Percentiles rank a stretch among this genome's conserved stretches.
Conservation (phyloP, 2,888 invertebrate species). For the Ectobius pallidus region DNA sequence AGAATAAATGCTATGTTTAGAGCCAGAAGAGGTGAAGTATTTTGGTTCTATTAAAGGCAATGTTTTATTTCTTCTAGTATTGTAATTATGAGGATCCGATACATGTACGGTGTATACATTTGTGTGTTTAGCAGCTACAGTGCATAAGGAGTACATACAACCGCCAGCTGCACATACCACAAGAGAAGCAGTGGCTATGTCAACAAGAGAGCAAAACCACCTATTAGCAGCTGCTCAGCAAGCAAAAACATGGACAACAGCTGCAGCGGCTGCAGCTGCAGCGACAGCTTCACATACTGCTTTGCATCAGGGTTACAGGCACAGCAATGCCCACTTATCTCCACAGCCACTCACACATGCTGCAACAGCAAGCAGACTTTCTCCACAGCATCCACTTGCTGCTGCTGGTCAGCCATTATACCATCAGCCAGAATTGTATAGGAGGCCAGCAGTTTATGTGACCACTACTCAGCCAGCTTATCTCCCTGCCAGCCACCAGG, state of each 20-base stretch:
- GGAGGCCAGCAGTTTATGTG: slow-evolving; percentile 72
- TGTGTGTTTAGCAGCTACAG: slow-evolving; percentile 54
- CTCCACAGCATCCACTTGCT: slow-evolving; percentile 60
- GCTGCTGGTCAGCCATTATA: slow-evolving; percentile 65
- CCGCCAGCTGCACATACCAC: slow-evolving; percentile 65
- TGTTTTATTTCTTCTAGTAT: too few relatives aligned
- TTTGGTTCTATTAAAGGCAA: too few relatives aligned
- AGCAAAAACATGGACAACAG: slow-evolving; percentile 37
- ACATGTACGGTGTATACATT: too few relatives aligned
- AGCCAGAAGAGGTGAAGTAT: too few relatives aligned
- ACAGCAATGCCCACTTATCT: slow-evolving; percentile 57
- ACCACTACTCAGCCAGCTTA: slow-evolving; percentile 64
- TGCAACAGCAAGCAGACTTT: slow-evolving; percentile 57
- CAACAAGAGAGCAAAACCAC: slow-evolving; percentile 59
- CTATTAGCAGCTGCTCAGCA: slow-evolving; percentile 55
- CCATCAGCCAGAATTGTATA: slow-evolving; percentile 68
- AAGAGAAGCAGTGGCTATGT: slow-evolving; percentile 55
- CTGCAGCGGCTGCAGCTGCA: slow-evolving; percentile 51
- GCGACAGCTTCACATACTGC: slow-evolving; percentile 53
- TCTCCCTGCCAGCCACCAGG: slow-evolving; percentile 60
- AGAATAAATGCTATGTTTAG: too few relatives aligned
- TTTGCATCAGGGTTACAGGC: slow-evolving; percentile 53
- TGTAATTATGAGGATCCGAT: too few relatives aligned
- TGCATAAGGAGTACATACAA: slow-evolving; percentile 63
- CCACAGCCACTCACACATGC: slow-evolving; percentile 56